Conservation (phyloP, 2,888 invertebrate species). For the Cosmorhoe ocellata region DNA sequence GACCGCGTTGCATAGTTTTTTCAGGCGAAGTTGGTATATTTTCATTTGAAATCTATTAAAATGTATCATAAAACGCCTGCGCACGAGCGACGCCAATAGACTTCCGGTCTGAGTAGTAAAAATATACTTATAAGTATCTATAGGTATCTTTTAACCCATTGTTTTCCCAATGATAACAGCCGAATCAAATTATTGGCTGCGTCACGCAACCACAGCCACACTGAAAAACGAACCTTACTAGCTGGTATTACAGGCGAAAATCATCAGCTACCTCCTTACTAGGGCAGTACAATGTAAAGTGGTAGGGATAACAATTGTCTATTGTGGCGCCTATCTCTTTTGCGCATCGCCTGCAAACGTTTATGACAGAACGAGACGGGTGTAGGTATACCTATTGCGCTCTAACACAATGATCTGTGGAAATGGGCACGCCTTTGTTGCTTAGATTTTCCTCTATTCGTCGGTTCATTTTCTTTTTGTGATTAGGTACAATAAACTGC, state of each 20-base stretch:
- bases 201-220: constrained; percentile 38
- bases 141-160: constrained; percentile 63
- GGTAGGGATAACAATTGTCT: constrained; percentile 81
- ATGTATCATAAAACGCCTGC: constrained; percentile 43
- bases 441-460: constrained; percentile 71
- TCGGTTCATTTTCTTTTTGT: constrained; percentile 44
- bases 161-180: constrained; percentile 74
- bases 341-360: constrained; percentile 60
- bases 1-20: constrained; percentile 27
- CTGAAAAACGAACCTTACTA: constrained; percentile 42
- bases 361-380: constrained; percentile 59
- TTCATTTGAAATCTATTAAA: constrained; percentile 26
- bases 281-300: constrained; percentile 56
- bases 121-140: constrained; percentile 55
- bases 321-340: constrained; percentile 80
- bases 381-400: constrained; percentile 41
- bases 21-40: constrained; percentile 28
- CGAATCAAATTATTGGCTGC: constrained; percentile 77
- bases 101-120: constrained; percentile 48
- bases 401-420: constrained; percentile 64
- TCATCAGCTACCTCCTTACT: constrained; percentile 47
- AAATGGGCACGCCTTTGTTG: constrained; percentile 66
- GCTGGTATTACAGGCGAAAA: constrained; percentile 38
- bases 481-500: too few species aligned
- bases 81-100: constrained; percentile 49